Percentiles rank a stretch among this genome's conserved stretches.
Evolutionary conservation across 2,888 invertebrate species (phyloP).

Genomic region (Campaea margaritaria): DNA sequence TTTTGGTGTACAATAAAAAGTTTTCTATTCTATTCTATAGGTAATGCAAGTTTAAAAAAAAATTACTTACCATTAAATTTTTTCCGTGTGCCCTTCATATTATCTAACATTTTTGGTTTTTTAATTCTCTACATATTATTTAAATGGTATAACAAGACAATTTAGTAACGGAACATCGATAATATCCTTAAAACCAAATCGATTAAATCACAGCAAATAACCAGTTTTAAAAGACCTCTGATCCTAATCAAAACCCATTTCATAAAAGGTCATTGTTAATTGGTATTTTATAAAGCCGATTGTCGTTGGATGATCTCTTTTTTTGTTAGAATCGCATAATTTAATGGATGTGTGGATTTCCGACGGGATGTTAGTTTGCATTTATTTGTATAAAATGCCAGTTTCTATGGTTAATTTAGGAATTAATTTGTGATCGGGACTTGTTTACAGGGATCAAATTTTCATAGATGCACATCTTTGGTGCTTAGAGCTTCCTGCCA

Average conservation of each 20-base stretch:
- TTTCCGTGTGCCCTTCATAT: too few species aligned
- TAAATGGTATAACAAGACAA: constrained; percentile 45
- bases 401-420: constrained; percentile 29
- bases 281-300: constrained; percentile 8
- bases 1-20: too few species aligned
- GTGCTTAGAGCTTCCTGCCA: constrained; percentile 18
- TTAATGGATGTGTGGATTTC: constrained; percentile 13
- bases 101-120: too few species aligned
- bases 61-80: too few species aligned
- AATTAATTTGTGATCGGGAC: constrained; percentile 17
- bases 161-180: constrained; percentile 55
- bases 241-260: background rate
- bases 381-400: constrained; percentile 36
- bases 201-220: constrained; percentile 21
- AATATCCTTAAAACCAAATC: constrained; percentile 14
- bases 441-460: constrained; percentile 20
- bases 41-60: too few species aligned
- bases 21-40: too few species aligned
- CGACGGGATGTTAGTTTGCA: constrained; percentile 39
- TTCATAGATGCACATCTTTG: constrained; percentile 22
- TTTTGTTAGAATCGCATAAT: constrained; percentile 31
- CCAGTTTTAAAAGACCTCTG: constrained; percentile 25
- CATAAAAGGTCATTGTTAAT: constrained; percentile 15
- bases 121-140: background rate
- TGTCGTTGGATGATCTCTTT: constrained; percentile 17